Conservation (phyloP, 2,888 invertebrate species). For the Taenaris catops region DNA sequence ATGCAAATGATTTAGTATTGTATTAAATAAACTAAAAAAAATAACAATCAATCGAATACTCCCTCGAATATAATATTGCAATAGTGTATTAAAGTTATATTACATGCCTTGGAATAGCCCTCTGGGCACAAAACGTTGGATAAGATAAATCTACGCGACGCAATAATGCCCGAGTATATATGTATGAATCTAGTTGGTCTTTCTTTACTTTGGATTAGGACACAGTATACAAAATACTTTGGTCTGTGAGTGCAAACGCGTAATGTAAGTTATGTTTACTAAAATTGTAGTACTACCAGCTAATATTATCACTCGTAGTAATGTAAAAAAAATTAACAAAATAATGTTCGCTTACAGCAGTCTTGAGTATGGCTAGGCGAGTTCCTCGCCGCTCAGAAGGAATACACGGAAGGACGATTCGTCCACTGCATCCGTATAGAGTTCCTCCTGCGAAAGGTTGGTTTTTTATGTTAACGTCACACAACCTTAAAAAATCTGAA, state of each 20-base stretch:
- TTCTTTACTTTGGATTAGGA: not conserved
- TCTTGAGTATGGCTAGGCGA: conserved; percentile 14
- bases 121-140: no score
- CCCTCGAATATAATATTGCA: no score
- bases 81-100: no score
- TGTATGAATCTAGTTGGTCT: no score
- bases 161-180: no score
- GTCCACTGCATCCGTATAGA: conserved; percentile 65
- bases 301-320: conserved; percentile 31
- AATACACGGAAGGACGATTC: conserved; percentile 67
- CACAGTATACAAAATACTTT: not conserved
- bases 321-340: conserved; percentile 27
- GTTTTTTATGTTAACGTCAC: no score
- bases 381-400: conserved; percentile 58
- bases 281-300: not conserved
- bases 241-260: not conserved
- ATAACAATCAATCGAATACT: no score
- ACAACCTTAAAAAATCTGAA: no score
- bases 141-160: no score
- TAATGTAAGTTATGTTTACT: not conserved
- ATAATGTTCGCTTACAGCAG: conserved; percentile 25
- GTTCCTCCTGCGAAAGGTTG: conserved; percentile 51
- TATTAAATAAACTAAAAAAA: no score
- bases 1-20: no score
- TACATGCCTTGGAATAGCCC: no score